Conservation (phyloP, 2,797 vertebrate species). For the Clangula hyemalis region DNA sequence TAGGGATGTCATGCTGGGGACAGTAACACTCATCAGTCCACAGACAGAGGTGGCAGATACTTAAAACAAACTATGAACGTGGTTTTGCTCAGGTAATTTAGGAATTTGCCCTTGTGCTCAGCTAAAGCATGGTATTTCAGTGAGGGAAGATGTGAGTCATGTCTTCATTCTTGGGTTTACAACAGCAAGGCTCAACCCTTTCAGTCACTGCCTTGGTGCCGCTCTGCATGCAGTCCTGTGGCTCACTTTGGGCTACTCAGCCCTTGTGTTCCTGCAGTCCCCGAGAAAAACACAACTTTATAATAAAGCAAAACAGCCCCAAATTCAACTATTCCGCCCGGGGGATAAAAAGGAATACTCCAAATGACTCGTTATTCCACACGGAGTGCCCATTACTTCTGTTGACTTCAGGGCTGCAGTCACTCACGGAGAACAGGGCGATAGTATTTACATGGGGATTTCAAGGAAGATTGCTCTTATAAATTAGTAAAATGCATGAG, state of each 20-base stretch:
- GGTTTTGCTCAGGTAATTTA: background rate
- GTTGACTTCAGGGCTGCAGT: conserved; percentile 66
- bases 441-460: conserved; percentile 72
- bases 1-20: background rate
- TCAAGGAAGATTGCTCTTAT: conserved; percentile 78
- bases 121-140: background rate
- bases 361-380: background rate
- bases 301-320: conserved; percentile 42
- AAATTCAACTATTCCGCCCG: background rate
- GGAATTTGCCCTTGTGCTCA: background rate
- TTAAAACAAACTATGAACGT: background rate
- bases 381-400: conserved; percentile 41
- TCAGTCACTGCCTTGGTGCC: background rate
- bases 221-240: background rate
- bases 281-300: background rate
- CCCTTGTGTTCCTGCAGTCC: background rate
- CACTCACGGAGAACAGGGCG: conserved; percentile 31
- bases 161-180: background rate
- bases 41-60: background rate
- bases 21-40: fast-evolving
- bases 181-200: background rate
- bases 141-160: background rate
- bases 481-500: conserved; percentile 81
- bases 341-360: background rate
- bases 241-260: background rate